phyloP scores from a whole-genome alignment of 1,140 invertebrate species.

The Drosophila ananassae region DNA sequence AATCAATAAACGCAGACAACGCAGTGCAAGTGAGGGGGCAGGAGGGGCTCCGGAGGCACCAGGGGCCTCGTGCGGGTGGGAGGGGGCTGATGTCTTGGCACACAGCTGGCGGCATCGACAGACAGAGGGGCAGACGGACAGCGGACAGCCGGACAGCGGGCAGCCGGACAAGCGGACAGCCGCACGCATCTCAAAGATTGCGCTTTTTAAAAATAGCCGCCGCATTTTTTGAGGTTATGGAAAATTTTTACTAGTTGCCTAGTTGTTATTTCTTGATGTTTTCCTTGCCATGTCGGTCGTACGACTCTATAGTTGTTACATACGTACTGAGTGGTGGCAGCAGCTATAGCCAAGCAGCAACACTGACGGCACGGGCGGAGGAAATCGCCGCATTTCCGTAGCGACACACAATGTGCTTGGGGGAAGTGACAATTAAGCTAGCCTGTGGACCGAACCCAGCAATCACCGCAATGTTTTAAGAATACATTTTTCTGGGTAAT shows the following conservation, averaged over 20 bases:
- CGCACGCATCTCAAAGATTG: conserved; percentile 68
- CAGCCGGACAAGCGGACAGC: conserved; percentile 15
- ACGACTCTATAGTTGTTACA: conserved; percentile 4
- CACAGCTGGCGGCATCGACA: conserved; percentile 69
- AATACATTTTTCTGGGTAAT: too few species aligned
- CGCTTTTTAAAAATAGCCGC: conserved; percentile 73
- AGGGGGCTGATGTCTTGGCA: conserved; percentile 44
- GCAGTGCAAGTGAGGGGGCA: conserved; percentile 43
- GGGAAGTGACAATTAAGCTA: conserved; percentile 49
- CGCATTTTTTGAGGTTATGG: conserved; percentile 72
- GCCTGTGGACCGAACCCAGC: conserved; percentile 33
- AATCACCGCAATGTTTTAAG: conserved; percentile 4
- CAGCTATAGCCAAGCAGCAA: conserved; percentile 45
- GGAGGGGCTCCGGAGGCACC: neutral
- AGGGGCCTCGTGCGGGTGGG: conserved; percentile 7
- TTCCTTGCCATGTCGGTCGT: conserved; percentile 39
- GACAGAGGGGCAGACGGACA: conserved; percentile 37
- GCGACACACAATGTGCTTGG: conserved; percentile 21
- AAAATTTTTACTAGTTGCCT: conserved; percentile 60
- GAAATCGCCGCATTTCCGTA: conserved; percentile 56
- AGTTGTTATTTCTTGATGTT: conserved; percentile 36
- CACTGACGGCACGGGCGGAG: conserved; percentile 8
- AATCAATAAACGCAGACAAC: conserved; percentile 83
- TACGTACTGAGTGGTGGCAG: conserved; percentile 10
- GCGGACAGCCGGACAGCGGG: neutral